Base-by-base conservation (phyloP, 1,140 invertebrate species). In the Dreissena rostriformis region DNA sequence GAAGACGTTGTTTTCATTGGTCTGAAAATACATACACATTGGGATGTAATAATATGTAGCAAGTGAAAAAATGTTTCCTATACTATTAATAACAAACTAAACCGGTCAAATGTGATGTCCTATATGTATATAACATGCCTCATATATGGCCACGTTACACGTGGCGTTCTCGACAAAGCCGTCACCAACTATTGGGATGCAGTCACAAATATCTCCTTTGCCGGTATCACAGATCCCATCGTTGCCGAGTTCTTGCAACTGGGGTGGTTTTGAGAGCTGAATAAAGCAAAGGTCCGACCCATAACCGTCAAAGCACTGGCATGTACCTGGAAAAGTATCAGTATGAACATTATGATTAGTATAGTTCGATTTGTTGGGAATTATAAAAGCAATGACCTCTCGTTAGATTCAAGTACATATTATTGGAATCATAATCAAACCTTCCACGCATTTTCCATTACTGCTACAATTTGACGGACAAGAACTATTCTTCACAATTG, bases 281-380 rank as follows among this genome's bases (percentile, higher is more conserved):
- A 80, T 71, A 6, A 80, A 53, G 22, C 77, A 80, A 11, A 80
- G 52, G 49, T 80, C 77, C 28, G 66, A 71, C 24, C 29, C 67
- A 71, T 71, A 80, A 6, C 67, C 77, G 11, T 53, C 26, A 55
- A 51, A 26, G 28, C 77, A 80, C 0, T 29, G 24, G 39, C 77
- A 80, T 51, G 28, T 67, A 78, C 75, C 15, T 17, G 53, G 61
- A 68, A 70, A 6, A 80, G 57, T 51, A 14, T 12, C 22, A 11
- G n/a, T 28, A 53, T 49, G 52, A 52, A 61, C 8, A 26, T 53
- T 28, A 80, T 67, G 71, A 61, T 70, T 22, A 19, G 24, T 66
- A 7, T n/a, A n/a, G n/a, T 63, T 53, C 7, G 65, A 51, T 19
- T 53, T n/a, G 28, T 29, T 52, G 10, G 51, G 15, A 0, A 80